Evolutionary conservation across 64 coral and sea anemone genomes (phyloP), one percentile per base, ranked within the genome.

Genomic region (Catalaphyllia jardinei): DNA sequence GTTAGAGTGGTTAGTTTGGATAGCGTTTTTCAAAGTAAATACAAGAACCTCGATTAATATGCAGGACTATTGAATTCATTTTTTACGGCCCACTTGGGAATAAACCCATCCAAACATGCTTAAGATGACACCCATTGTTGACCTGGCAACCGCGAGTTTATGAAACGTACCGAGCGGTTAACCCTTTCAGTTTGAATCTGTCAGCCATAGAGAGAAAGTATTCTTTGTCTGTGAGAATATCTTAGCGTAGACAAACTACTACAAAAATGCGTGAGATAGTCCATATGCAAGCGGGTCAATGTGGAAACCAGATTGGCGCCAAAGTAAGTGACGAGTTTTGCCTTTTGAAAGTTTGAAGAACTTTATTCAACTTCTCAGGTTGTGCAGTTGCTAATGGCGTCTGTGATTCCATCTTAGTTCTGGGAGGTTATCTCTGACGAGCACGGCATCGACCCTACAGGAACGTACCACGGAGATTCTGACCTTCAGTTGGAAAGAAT

Each of bases 401-500:
- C 65, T 69, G 33, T 35, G 35, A 19, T 22, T 88, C 22, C 10
- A 25, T 69, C 38, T 82, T 86, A 93, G 92, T 93, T 93, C 72
- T 93, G 92, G 92, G 92, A 93, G 50, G 92, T 93, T 20, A 93
- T 93, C 77, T 93, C 92, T 0, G 92, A 93, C 29, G 93, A 89
- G 62, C 93, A 94, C 63, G 93, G 93, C 72, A 89, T 94, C 67
- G 93, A 94, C 31, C 93, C 93, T 63, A 94, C 93, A 79, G 93
- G 93, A 19, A 94, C 93, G 16, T 94, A 94, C 50, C 93, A 94
- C 51, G 93, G 93, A 29, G 93, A 94, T 86, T 94, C 93, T 60
- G 93, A 94, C 82, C 93, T 94, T 28, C 93, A 94, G 74, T 73
- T 94, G 49, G 93, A 94, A 90, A 89, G 93, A 73, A 94, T 94